Conservation (phyloP, 2,888 invertebrate genomes). For the Petrolisthes cinctipes region DNA sequence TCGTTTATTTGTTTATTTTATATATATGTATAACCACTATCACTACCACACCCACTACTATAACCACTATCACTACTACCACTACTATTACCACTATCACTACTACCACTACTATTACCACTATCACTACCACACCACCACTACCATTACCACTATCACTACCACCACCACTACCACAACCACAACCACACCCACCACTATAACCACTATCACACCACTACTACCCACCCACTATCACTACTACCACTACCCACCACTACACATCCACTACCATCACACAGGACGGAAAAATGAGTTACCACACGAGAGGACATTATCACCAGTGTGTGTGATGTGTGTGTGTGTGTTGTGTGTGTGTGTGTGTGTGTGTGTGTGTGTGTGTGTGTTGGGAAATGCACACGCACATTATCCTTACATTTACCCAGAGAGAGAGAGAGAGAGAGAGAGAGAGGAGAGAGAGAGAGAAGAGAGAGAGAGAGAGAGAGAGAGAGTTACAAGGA, state of each 20-base stretch:
- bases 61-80: too few species aligned
- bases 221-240: not conserved
- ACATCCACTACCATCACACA: too few species aligned
- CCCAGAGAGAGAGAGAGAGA: not conserved
- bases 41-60: too few species aligned
- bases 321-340: not conserved
- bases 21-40: not conserved
- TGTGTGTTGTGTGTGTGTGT: slow-evolving; percentile 1
- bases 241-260: not conserved
- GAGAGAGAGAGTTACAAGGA: not conserved
- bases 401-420: not conserved
- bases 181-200: too few species aligned
- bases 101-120: not conserved
- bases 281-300: too few species aligned
- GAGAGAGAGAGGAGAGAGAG: not conserved
- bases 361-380: slow-evolving; percentile 1
- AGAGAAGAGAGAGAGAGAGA: slow-evolving; percentile 17
- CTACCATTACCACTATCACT: too few species aligned
- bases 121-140: not conserved
- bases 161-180: not conserved
- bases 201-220: not conserved
- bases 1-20: not conserved
- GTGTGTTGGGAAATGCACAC: not conserved
- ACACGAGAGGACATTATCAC: too few species aligned
- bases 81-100: too few species aligned